Evolutionary conservation across 2,888 invertebrate genomes (phyloP).

Genomic region (Chaitophorus viminalis): DNA sequence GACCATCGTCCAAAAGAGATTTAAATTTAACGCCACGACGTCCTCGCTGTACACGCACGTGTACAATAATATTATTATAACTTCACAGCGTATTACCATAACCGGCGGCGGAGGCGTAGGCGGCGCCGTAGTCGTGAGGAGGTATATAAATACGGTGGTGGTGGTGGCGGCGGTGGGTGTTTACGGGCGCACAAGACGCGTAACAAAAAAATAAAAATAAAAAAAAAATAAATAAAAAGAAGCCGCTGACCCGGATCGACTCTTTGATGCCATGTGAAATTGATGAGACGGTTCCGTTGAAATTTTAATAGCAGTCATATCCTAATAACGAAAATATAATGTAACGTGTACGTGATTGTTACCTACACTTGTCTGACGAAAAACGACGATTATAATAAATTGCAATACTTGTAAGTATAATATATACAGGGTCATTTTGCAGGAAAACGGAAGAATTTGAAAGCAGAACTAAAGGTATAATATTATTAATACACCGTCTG

Average conservation of each 20-base stretch:
- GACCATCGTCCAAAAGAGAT: conserved; percentile 26
- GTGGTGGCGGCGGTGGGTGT: neutral
- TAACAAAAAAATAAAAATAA: neutral
- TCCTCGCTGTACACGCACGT: neutral
- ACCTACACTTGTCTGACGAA: neutral
- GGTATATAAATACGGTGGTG: neutral
- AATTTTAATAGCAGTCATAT: neutral
- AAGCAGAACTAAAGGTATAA: too few species aligned
- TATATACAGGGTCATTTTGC: too few species aligned
- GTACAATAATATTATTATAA: neutral
- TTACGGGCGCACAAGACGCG: neutral
- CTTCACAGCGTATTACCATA: conserved; percentile 24
- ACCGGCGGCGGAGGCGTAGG: conserved; percentile 17
- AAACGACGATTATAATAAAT: neutral
- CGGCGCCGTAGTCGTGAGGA: neutral
- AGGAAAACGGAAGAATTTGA: too few species aligned
- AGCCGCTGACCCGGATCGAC: neutral
- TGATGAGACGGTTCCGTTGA: neutral
- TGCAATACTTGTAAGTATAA: too few species aligned
- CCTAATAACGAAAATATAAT: neutral
- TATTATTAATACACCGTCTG: too few species aligned
- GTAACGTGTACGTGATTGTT: neutral
- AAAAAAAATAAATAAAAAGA: neutral
- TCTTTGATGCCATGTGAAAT: neutral
- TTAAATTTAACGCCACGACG: conserved; percentile 45